Evolutionary conservation across 2,113 vertebrate species (phyloP).

Genomic region (Agelaius phoeniceus): DNA sequence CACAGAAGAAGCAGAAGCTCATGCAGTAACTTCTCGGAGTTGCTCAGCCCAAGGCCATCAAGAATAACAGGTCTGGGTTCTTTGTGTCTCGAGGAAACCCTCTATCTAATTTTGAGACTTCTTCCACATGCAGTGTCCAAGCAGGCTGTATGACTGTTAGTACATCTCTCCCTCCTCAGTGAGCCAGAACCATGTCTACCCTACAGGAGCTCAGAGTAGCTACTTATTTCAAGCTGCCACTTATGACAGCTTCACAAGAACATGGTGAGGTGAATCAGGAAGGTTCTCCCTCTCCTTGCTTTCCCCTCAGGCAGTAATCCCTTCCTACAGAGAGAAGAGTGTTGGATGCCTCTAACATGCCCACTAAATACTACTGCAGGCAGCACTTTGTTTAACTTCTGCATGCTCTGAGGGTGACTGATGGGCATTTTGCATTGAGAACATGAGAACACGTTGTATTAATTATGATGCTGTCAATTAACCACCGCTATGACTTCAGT

Average conservation of each 20-base stretch:
- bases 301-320: not conserved
- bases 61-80: not conserved
- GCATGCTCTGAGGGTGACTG: not conserved
- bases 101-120: not conserved
- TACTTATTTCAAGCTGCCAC: not conserved
- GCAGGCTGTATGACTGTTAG: not conserved
- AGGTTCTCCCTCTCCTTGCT: not conserved
- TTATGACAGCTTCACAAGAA: not conserved
- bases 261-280: not conserved
- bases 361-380: not conserved
- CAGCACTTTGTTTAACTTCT: not conserved
- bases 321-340: not conserved
- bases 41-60: not conserved
- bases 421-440: not conserved
- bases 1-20: not conserved
- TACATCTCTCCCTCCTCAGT: not conserved
- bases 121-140: not conserved
- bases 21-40: not conserved
- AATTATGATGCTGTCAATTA: not conserved
- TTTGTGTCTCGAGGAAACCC: not conserved
- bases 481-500: not conserved
- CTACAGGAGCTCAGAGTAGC: not conserved
- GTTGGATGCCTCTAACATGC: not conserved
- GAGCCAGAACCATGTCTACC: not conserved
- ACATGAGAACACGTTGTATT: not conserved